Evolutionary conservation across 2,113 vertebrate species (phyloP).

Genomic region (Antennarius striatus): DNA sequence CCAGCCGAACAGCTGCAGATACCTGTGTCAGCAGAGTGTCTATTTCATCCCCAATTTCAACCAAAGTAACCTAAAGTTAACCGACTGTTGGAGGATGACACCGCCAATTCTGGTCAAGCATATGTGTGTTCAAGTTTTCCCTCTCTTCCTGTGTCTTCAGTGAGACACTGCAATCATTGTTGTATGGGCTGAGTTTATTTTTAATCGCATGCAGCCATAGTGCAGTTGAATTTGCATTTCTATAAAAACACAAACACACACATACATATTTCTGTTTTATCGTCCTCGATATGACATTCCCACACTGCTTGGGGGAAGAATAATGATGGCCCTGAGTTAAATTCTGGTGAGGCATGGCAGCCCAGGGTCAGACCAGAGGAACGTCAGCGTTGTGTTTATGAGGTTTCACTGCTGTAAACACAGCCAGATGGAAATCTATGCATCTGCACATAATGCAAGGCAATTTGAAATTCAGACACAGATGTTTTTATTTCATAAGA

Average conservation of each 20-base stretch:
- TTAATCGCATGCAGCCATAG: constrained; percentile 39
- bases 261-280: constrained; percentile 77
- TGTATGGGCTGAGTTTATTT: constrained; percentile 65
- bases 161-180: constrained; percentile 78
- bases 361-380: constrained; percentile 67
- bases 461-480: constrained; percentile 38
- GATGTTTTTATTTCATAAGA: constrained; percentile 52
- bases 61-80: constrained; percentile 71
- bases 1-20: constrained; percentile 49
- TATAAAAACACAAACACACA: constrained; percentile 68
- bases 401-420: constrained; percentile 60
- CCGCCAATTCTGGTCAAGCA: constrained; percentile 69
- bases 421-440: constrained; percentile 69
- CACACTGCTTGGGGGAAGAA: constrained; percentile 67
- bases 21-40: constrained; percentile 58
- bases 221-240: constrained; percentile 67
- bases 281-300: constrained; percentile 66
- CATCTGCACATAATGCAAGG: constrained; percentile 55
- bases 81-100: constrained; percentile 66
- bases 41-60: constrained; percentile 63
- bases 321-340: constrained; percentile 76
- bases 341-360: constrained; percentile 72
- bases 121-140: constrained; percentile 66
- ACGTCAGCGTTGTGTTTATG: constrained; percentile 65
- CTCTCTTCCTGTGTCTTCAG: constrained; percentile 66